Base-by-base conservation (phyloP, 2,797 vertebrate genomes). In the Schizopygopsis pylzovi region DNA sequence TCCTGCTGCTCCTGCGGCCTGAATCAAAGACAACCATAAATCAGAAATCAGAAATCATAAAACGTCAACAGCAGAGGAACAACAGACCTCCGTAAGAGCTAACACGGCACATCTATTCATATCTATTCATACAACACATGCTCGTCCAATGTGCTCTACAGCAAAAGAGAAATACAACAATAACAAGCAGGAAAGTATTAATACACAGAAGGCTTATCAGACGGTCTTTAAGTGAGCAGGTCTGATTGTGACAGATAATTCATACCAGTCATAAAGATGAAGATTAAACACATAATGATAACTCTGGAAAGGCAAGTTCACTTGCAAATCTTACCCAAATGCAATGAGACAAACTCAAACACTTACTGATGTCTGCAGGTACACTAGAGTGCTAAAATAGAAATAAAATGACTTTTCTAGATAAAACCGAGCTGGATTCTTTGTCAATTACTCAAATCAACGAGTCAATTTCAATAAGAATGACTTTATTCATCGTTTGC, bases 1-100 rank as follows among this genome's bases (percentile, higher is more conserved):
- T 89, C 92, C 88, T 95, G 95, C 90, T 96, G 96, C 67, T 96
- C 96, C 1, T n/a, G 94, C 89, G 49, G 93, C 93, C 96, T 97
- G 90, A 43, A 85, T 37, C 28, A 75, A 54, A 68, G 47, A 81
- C 5, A 76, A 18, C 2, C 33, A 28, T 33, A 33, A 33, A 33
- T 33, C 28, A 33, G 1, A 33, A 33, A 33, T 3, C 33, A 33
- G 3, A 33, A 61, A 79, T 18, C 72, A 61, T 85, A 16, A 65
- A 61, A 79, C 20, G 4, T 79, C 63, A 79, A 61, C 16, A n/a
- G 39, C 13, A 47, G 28, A 39, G 18, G 39, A 10, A 79, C 56
- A 56, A n/a, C n/a, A 20, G 20, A 22, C 33, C 52, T 68, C 25
- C 9, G 15, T 73, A 79, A 33, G 22, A 39, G 25, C 16, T 43